Conservation (phyloP, 2,797 vertebrate species). For the Bovichtus variegatus region DNA sequence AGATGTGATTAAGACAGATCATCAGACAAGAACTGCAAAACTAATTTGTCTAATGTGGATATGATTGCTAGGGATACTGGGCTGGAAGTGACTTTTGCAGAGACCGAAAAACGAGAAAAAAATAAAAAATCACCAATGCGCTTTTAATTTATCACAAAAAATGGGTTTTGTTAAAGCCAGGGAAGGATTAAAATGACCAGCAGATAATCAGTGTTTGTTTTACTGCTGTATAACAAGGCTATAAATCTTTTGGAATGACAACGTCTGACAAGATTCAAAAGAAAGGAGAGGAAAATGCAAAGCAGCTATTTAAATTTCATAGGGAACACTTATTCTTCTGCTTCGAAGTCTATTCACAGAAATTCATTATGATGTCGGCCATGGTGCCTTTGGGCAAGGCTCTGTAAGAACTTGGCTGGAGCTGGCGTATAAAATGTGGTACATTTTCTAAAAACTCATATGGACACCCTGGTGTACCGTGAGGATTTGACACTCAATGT, state of each 20-base stretch:
- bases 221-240: not conserved
- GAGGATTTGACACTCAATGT: constrained; percentile 19
- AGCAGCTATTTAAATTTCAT: constrained; percentile 21
- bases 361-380: constrained; percentile 35
- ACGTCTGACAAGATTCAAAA: not conserved
- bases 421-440: constrained; percentile 14
- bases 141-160: not conserved
- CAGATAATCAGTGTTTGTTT: not conserved
- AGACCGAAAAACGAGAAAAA: not conserved
- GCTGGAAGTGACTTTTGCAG: not conserved
- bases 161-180: not conserved
- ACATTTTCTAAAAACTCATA: constrained; percentile 30
- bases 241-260: not conserved
- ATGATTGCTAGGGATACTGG: no score
- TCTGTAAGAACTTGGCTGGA: constrained; percentile 9
- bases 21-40: not conserved
- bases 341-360: constrained; percentile 22
- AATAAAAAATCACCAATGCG: not conserved
- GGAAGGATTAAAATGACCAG: not conserved
- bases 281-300: constrained; percentile 19
- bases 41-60: not conserved
- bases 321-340: not conserved
- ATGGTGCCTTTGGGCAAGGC: constrained; percentile 17
- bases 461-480: constrained; percentile 28
- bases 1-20: not conserved